Evolutionary conservation across 1,140 invertebrate genomes (phyloP).

Genomic region (Drosophila tani): DNA sequence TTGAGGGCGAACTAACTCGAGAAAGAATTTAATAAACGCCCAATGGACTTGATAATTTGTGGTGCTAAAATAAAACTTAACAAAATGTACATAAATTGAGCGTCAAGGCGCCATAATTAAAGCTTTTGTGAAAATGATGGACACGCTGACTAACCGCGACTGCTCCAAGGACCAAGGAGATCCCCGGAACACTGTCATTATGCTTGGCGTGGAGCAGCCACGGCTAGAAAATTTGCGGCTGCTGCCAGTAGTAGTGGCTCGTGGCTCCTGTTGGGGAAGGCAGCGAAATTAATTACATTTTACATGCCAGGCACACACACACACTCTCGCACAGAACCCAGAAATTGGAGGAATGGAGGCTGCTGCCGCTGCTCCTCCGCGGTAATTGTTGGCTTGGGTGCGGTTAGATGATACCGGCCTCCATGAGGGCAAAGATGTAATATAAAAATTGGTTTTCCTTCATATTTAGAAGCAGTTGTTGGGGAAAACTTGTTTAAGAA

Average conservation of each 20-base stretch:
- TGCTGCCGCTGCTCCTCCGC: neutral
- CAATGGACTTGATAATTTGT: constrained; percentile 82
- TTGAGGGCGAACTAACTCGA: constrained; percentile 15
- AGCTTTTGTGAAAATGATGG: constrained; percentile 71
- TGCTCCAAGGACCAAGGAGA: constrained; percentile 22
- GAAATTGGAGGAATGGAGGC: constrained; percentile 6
- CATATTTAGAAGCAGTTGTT: neutral
- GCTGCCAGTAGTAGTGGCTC: constrained; percentile 31
- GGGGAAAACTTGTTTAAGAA: no score
- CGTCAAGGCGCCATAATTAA: constrained; percentile 77
- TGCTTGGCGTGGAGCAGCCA: constrained; percentile 1
- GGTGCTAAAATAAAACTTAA: constrained; percentile 75
- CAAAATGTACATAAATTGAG: constrained; percentile 82
- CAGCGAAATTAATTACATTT: constrained; percentile 81
- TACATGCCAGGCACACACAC: constrained; percentile 69
- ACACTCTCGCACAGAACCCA: constrained; percentile 5
- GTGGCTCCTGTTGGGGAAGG: constrained; percentile 47
- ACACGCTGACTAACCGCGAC: constrained; percentile 66
- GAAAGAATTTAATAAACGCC: constrained; percentile 72
- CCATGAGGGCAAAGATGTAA: constrained; percentile 3
- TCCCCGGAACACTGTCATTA: constrained; percentile 45
- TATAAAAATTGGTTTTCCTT: neutral
- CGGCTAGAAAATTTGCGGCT: constrained; percentile 29
- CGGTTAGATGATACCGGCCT: constrained; percentile 19
- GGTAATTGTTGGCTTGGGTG: constrained; percentile 46